A percentile compares a stretch with the other conserved stretches of the same genome.
Evolutionary conservation across 2,113 vertebrate species (phyloP).

Genomic region (Forbesichthys papilliferus): DNA sequence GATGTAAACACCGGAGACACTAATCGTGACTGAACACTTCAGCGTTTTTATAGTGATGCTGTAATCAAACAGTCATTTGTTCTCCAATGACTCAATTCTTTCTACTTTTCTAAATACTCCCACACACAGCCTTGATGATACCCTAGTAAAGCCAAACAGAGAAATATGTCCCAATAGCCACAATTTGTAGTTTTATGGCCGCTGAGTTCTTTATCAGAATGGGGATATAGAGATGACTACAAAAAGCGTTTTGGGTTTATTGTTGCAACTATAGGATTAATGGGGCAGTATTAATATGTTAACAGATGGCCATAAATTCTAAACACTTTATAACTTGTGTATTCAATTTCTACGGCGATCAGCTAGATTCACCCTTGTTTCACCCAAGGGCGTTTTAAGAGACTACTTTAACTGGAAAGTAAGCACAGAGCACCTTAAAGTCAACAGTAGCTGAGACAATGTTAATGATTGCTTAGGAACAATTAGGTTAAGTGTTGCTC

Average conservation of each 20-base stretch:
- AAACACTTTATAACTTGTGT: slow-evolving; percentile 18
- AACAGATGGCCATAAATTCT: slow-evolving; percentile 60
- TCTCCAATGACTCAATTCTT: too few species aligned
- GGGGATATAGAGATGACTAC: slow-evolving; percentile 61
- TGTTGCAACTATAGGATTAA: slow-evolving; percentile 67
- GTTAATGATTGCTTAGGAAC: slow-evolving; percentile 33
- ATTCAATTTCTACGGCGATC: slow-evolving; percentile 41
- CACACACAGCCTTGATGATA: too few species aligned
- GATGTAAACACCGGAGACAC: too few species aligned
- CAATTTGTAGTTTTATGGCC: slow-evolving; percentile 12
- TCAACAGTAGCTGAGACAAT: slow-evolving; percentile 19
- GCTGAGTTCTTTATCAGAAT: slow-evolving; percentile 44
- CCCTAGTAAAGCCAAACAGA: too few species aligned
- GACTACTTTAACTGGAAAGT: slow-evolving; percentile 25
- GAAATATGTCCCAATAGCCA: too few species aligned
- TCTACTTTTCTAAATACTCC: too few species aligned
- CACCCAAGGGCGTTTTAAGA: slow-evolving; percentile 26
- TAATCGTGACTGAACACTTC: too few species aligned
- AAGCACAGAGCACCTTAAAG: slow-evolving; percentile 24
- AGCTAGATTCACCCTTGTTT: slow-evolving; percentile 30
- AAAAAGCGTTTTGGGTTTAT: slow-evolving; percentile 64
- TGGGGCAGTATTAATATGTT: slow-evolving; percentile 63
- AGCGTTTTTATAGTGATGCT: too few species aligned
- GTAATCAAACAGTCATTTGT: too few species aligned
- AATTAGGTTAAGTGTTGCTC: slow-evolving; percentile 16